Conservation (phyloP, 2,888 invertebrate genomes). For the Sesamia inferens region DNA sequence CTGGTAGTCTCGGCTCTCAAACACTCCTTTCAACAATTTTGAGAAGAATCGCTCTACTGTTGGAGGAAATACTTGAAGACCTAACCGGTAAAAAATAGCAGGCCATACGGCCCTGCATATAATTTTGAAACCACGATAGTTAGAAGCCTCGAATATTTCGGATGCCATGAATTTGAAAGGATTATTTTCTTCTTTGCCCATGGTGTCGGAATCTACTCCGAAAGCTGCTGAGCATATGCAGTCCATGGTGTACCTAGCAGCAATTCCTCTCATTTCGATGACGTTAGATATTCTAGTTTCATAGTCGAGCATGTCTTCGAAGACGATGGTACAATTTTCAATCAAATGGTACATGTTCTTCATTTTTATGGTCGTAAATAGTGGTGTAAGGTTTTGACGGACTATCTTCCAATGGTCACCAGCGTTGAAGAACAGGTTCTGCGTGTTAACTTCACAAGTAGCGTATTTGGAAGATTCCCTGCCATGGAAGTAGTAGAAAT, state of each 20-base stretch:
- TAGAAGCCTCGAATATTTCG: slow-evolving; percentile 65
- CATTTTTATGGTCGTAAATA: slow-evolving; percentile 58
- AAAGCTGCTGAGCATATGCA: slow-evolving; percentile 68
- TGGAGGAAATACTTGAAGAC: slow-evolving; percentile 65
- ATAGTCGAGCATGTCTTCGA: slow-evolving; percentile 68
- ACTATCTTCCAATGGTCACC: slow-evolving; percentile 78
- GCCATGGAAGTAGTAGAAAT: slow-evolving; percentile 75
- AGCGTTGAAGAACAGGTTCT: slow-evolving; percentile 70
- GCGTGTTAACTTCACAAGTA: slow-evolving; percentile 65
- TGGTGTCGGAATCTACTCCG: slow-evolving; percentile 60
- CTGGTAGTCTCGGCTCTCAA: slow-evolving; percentile 66
- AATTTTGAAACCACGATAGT: slow-evolving; percentile 60
- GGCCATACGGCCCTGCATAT: slow-evolving; percentile 73
- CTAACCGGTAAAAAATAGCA: slow-evolving; percentile 70
- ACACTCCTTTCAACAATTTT: slow-evolving; percentile 66
- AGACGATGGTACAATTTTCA: slow-evolving; percentile 61
- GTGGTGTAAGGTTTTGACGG: slow-evolving; percentile 74
- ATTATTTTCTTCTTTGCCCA: slow-evolving; percentile 55
- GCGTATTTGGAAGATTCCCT: slow-evolving; percentile 71
- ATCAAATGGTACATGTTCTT: slow-evolving; percentile 78
- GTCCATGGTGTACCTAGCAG: slow-evolving; percentile 74
- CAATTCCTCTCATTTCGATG: slow-evolving; percentile 61
- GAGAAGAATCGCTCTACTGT: slow-evolving; percentile 69
- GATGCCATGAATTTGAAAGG: slow-evolving; percentile 67
- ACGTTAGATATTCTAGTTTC: slow-evolving; percentile 39